Evolutionary conservation across 2,113 vertebrate species (phyloP).

Genomic region (Osmerus mordax): DNA sequence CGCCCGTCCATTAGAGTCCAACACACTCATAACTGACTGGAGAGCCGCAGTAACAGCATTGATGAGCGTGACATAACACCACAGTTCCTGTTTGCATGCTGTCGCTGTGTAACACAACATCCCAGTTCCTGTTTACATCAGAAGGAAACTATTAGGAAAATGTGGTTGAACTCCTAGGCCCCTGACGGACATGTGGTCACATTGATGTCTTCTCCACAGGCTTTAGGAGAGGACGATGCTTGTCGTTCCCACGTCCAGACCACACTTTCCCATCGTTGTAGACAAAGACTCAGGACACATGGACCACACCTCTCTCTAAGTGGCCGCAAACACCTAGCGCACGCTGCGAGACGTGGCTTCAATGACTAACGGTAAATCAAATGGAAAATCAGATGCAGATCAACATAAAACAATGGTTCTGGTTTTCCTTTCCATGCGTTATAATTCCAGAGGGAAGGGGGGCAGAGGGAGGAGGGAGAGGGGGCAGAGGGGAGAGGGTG

Average conservation of each 20-base stretch:
- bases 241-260: conserved; percentile 37
- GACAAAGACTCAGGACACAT: conserved; percentile 30
- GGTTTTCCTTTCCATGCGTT: conserved; percentile 17
- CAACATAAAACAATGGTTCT: conserved; percentile 36
- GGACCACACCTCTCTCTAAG: conserved; percentile 19
- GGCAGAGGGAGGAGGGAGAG: conserved; percentile 17
- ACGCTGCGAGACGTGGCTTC: conserved; percentile 34
- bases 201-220: conserved; percentile 32
- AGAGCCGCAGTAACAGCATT: not conserved
- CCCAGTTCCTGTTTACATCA: not conserved
- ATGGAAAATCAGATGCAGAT: conserved; percentile 41
- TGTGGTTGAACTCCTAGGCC: not conserved
- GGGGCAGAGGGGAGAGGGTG: not conserved
- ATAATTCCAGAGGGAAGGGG: not conserved
- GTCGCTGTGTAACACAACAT: conserved; percentile 4
- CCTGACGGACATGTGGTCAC: conserved; percentile 11
- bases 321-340: conserved; percentile 42
- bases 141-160: not conserved
- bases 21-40: not conserved
- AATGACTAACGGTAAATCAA: conserved; percentile 49
- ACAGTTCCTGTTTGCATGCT: conserved; percentile 9
- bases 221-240: conserved; percentile 42
- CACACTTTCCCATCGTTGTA: conserved; percentile 53
- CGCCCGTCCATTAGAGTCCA: not conserved
- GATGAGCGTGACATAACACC: too few relatives aligned